Conservation (phyloP, 2,797 vertebrate species). For the Hafferia zeledoni region DNA sequence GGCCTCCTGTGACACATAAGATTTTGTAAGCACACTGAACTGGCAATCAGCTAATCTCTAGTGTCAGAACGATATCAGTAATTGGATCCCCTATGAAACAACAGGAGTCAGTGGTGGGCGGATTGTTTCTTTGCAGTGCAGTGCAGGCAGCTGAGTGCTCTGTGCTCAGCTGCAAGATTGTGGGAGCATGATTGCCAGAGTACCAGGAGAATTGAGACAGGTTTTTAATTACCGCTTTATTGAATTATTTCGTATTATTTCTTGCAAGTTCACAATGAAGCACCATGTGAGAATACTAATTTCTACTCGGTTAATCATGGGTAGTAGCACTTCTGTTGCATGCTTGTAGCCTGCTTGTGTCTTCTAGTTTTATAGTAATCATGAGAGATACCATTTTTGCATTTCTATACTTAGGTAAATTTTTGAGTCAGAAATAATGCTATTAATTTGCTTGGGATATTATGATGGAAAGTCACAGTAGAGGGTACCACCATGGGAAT, state of each 20-base stretch:
- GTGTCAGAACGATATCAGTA: slow-evolving; percentile 63
- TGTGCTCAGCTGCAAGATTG: slow-evolving; percentile 45
- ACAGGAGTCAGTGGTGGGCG: slow-evolving; percentile 61
- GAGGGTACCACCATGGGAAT: not conserved
- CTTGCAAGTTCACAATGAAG: slow-evolving; percentile 45
- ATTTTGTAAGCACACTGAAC: slow-evolving; percentile 68
- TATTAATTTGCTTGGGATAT: not conserved
- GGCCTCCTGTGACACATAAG: slow-evolving; percentile 68
- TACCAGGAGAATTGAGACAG: slow-evolving; percentile 62
- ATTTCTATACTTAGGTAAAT: not conserved
- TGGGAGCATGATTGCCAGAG: slow-evolving; percentile 54
- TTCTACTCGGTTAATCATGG: slow-evolving; percentile 45
- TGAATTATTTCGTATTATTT: slow-evolving; percentile 72
- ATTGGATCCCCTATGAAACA: slow-evolving; percentile 70
- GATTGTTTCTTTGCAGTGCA: slow-evolving; percentile 18
- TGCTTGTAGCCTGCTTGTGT: slow-evolving; percentile 3
- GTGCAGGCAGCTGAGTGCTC: slow-evolving; percentile 53
- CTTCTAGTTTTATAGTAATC: not conserved
- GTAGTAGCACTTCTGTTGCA: not conserved
- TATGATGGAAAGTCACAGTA: not conserved
- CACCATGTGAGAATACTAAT: slow-evolving; percentile 64
- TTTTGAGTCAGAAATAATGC: not conserved
- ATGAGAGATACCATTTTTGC: not conserved
- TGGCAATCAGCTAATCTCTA: slow-evolving; percentile 69
- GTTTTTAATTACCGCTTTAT: slow-evolving; percentile 70